phyloP scores from a whole-genome alignment of 2,113 vertebrate species.

The Rhineura floridana region DNA sequence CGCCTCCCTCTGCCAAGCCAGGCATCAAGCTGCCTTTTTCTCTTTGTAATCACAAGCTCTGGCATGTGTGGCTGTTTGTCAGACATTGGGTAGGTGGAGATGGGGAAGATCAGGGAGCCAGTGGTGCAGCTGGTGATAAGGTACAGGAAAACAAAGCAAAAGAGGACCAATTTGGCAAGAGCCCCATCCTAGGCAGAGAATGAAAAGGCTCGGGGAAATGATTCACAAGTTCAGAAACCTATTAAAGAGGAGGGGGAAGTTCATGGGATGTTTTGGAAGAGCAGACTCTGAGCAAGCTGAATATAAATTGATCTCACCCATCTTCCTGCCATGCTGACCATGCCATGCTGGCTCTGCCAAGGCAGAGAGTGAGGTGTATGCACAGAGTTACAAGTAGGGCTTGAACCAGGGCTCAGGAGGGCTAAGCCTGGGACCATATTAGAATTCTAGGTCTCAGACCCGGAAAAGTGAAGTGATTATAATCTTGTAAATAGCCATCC shows the following conservation, averaged over 20 bases:
- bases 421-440: neutral
- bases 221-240: neutral
- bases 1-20: neutral
- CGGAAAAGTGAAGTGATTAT: neutral
- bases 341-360: neutral
- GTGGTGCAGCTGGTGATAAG: neutral
- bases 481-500: neutral
- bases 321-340: neutral
- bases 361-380: neutral
- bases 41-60: neutral
- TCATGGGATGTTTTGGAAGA: neutral
- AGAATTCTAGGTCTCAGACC: neutral
- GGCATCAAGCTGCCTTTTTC: neutral
- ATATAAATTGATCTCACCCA: too few species aligned
- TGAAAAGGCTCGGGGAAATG: neutral
- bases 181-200: neutral
- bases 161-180: neutral
- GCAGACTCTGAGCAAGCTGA: neutral
- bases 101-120: neutral
- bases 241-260: neutral
- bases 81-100: neutral
- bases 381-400: neutral
- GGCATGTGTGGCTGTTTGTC: neutral
- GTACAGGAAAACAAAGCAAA: neutral
- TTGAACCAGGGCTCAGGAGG: neutral